Evolutionary conservation across 1,140 invertebrate genomes (phyloP), one percentile per base, ranked within the genome.

Genomic region (Hylyphantes graminicola): DNA sequence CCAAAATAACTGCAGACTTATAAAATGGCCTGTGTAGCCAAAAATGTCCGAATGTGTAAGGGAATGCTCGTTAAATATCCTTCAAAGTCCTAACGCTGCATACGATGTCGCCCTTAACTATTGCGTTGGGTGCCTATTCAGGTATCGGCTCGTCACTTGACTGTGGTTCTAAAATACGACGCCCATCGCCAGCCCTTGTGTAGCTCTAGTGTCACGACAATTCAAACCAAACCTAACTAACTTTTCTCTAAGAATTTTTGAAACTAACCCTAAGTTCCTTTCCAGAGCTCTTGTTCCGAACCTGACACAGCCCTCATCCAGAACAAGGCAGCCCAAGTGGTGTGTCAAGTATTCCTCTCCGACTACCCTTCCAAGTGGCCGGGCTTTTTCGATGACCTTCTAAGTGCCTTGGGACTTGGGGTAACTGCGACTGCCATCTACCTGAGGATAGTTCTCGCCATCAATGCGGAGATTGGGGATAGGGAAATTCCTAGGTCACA

Each of bases 291-390:
- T 50, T 35, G 21, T 13, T 35, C 65, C 21, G 76, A 88, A 64
- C 81, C 91, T 88, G 86, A 87, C 92, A 13, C 86, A 10, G 17
- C 67, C 13, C 19, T 82, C 10, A 82, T 82, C 15, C 79, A 88
- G 35, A 92, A 92, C 86, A 92, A 92, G 88, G 89, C 90, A 21
- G 92, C 92, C 5, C 91, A 92, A 88, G 86, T 93, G 53, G 88
- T 91, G 76, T 90, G 91, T 7, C 87, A 92, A 67, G 89, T 90
- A 0, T 92, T 92, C 88, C 87, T 92, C 7, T 87, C 89, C 21
- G 92, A 93, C 86, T 93, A 90, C 88, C 92, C 92, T 7, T 74
- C 87, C 17, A 87, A 90, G 54, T 93, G 92, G 92, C 90, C 90
- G 11, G 87, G 87, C 0, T 93, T 92, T 88, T 92, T 93, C 86